phyloP scores from a whole-genome alignment of 2,888 invertebrate genomes.

The Lithophane ornitopus region DNA sequence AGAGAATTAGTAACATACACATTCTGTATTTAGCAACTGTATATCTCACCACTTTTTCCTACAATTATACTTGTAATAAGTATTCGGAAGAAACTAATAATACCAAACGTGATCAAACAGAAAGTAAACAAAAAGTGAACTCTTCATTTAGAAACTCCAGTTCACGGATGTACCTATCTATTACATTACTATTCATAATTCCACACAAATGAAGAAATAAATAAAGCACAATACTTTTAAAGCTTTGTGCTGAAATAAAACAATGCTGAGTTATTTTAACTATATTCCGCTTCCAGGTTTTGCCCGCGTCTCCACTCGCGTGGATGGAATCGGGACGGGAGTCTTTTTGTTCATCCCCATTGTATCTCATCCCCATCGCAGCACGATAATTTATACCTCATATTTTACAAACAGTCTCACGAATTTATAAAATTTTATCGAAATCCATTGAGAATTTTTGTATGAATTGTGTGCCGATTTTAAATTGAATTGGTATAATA shows the following conservation, averaged over 20 bases:
- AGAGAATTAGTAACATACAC: neutral
- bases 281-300: constrained; percentile 49
- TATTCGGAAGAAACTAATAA: neutral
- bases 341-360: constrained; percentile 54
- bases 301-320: constrained; percentile 48
- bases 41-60: neutral
- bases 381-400: constrained; percentile 47
- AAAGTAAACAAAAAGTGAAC: neutral
- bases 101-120: neutral
- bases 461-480: neutral
- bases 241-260: constrained; percentile 44
- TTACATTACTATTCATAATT: neutral
- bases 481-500: neutral
- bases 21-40: neutral
- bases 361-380: constrained; percentile 50
- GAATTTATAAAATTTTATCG: constrained; percentile 35
- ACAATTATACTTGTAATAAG: neutral
- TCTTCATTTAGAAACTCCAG: neutral
- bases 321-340: constrained; percentile 47
- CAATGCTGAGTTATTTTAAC: constrained; percentile 44
- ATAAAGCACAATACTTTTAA: constrained; percentile 19
- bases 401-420: constrained; percentile 50
- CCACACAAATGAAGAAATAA: constrained; percentile 14
- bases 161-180: neutral
- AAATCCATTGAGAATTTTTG: constrained; percentile 13